A percentile compares a stretch with the other conserved stretches of the same genome.
phyloP scores from a whole-genome alignment of 2,797 vertebrate genomes.

The Tenualosa thibaudeaui region DNA sequence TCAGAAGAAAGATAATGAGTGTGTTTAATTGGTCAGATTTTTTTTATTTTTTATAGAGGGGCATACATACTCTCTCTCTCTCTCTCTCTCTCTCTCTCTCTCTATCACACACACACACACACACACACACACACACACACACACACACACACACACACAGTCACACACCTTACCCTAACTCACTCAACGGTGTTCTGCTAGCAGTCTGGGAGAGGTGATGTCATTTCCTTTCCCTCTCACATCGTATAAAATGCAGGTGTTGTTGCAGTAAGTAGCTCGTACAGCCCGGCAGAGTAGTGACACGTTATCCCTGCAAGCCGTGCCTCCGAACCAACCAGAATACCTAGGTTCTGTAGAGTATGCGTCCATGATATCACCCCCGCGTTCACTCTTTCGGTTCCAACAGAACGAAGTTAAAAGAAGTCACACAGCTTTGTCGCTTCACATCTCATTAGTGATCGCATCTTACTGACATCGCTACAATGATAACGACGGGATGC shows the following conservation, averaged over 20 bases:
- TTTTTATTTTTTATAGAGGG: neutral
- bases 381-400: neutral
- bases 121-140: neutral
- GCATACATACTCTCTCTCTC: neutral
- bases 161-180: neutral
- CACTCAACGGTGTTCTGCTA: slow-evolving; percentile 19
- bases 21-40: neutral
- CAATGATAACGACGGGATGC: slow-evolving; percentile 69
- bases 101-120: no score
- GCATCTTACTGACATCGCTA: slow-evolving; percentile 43
- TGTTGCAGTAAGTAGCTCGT: slow-evolving; percentile 45
- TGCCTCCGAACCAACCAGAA: slow-evolving; percentile 64
- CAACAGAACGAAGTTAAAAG: slow-evolving; percentile 8
- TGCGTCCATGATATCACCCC: slow-evolving; percentile 56
- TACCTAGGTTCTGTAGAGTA: slow-evolving; percentile 56
- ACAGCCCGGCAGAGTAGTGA: slow-evolving; percentile 29
- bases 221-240: slow-evolving; percentile 65
- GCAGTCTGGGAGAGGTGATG: slow-evolving; percentile 58
- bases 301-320: slow-evolving; percentile 38
- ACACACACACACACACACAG: neutral
- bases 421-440: slow-evolving; percentile 49
- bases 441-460: slow-evolving; percentile 51
- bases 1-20: neutral
- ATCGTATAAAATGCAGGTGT: slow-evolving; percentile 54
- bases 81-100: neutral